Evolutionary conservation across 2,888 invertebrate genomes (phyloP), one percentile per base, ranked within the genome.

Genomic region (Patella pellucida): DNA sequence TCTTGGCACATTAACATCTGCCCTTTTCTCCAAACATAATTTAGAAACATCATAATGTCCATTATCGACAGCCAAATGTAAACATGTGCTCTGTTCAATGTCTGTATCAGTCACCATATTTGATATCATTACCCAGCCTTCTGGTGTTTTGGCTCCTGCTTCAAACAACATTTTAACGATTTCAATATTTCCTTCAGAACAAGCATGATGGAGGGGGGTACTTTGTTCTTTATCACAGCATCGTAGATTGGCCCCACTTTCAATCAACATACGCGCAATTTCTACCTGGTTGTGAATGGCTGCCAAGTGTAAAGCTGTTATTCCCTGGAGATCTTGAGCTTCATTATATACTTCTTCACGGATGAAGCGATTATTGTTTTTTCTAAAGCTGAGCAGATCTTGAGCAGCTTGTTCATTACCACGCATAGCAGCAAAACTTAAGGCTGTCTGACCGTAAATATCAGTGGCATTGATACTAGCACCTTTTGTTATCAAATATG

Each of bases 31-130:
- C 23, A 90, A 75, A 76, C 87, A 87, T 14, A 88, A 76, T 77
- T 87, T 86, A 51, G 95, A 94, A 82, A 96, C 96, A 81, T 95
- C 95, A 0, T 94, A 94, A 86, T 95, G 95, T 9, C 96, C 96
- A 84, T 96, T 96, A 87, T 96, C 96, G 0, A 96, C 95, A 7
- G 97, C 96, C 83, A 97, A 92, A 91, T 97, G 97, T 51, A 97
- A 90, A 2, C 97, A 95, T 0, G 97, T 96, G 73, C 95, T 93
- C 85, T 94, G 95, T 85, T 96, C 96, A 0, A 96, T 96, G 31
- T 96, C 96, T 83, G 95, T 93, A 75, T 93, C 93, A 77, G 96
- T 92, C 31, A 97, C 92, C 79, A 97, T 91, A 79, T 86, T 84
- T 27, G 84, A 83, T 27, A 89, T 84, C 14, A 84, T 85, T 50